Evolutionary conservation across 1,140 invertebrate species (phyloP).

Genomic region (Drosophila equinoxialis): DNA sequence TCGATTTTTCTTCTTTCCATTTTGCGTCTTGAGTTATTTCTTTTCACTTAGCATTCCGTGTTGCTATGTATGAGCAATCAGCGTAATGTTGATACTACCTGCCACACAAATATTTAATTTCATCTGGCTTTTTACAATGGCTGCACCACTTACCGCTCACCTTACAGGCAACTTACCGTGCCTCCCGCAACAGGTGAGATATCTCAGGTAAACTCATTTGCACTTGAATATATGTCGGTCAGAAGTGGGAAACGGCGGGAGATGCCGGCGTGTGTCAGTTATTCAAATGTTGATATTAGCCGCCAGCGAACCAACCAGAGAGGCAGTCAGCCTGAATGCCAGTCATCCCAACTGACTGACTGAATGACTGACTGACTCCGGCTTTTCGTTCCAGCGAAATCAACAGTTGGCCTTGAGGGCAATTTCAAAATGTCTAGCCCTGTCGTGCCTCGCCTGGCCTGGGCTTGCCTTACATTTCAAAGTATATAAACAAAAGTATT

Average conservation of each 20-base stretch:
- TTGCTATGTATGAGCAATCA: conserved; percentile 50
- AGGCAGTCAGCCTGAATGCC: neutral
- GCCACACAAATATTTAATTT: conserved; percentile 68
- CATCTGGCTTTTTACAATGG: conserved; percentile 53
- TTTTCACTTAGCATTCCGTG: neutral
- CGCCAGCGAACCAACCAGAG: conserved; percentile 8
- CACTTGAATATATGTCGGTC: conserved; percentile 56
- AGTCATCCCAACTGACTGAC: conserved; percentile 8
- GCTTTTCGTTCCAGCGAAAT: conserved; percentile 13
- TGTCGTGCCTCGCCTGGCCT: neutral
- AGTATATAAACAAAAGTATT: conserved; percentile 47
- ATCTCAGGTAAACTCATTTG: conserved; percentile 71
- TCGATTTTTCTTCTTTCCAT: neutral
- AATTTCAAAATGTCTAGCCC: conserved; percentile 45
- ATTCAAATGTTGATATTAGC: conserved; percentile 63
- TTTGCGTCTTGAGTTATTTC: neutral
- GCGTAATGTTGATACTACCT: conserved; percentile 34
- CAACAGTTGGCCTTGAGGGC: conserved; percentile 47
- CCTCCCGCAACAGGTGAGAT: conserved; percentile 56
- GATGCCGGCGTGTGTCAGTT: conserved; percentile 24
- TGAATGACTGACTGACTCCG: neutral
- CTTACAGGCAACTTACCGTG: neutral
- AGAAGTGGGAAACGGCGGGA: conserved; percentile 1
- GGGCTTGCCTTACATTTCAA: conserved; percentile 48
- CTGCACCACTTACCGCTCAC: conserved; percentile 1